phyloP scores from a whole-genome alignment of 2,888 invertebrate species.

The Junonia oenone region DNA sequence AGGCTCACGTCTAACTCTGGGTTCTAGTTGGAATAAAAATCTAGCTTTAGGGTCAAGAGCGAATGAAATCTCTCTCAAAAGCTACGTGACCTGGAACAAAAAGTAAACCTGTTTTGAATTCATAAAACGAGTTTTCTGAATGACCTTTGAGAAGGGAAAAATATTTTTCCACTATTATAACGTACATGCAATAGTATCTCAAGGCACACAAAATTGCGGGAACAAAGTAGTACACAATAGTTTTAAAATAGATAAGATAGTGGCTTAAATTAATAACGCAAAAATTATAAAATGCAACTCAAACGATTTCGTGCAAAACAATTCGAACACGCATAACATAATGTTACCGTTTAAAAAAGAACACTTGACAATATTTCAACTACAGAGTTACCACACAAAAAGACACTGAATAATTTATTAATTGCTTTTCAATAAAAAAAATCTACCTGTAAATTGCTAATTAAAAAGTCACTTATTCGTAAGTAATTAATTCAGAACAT shows the following conservation, averaged over 20 bases:
- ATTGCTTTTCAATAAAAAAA: neutral
- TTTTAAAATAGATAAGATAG: too few relatives aligned
- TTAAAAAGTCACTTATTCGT: neutral
- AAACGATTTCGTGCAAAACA: too few relatives aligned
- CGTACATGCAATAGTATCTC: too few relatives aligned
- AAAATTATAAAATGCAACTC: too few relatives aligned
- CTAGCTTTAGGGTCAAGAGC: neutral
- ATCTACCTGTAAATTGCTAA: neutral
- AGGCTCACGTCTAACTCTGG: too few relatives aligned
- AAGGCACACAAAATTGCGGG: too few relatives aligned
- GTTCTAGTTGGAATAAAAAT: too few relatives aligned
- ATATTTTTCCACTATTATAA: neutral
- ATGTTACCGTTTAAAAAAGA: too few relatives aligned
- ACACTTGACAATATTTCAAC: too few relatives aligned
- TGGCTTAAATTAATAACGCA: too few relatives aligned
- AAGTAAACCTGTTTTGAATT: neutral
- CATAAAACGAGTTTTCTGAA: neutral
- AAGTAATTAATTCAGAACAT: slow-evolving; percentile 6
- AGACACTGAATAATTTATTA: neutral
- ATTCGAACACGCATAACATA: too few relatives aligned
- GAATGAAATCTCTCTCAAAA: neutral
- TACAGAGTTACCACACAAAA: neutral
- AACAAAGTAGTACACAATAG: too few relatives aligned
- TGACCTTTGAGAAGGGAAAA: neutral
- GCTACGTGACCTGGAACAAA: neutral